Evolutionary conservation across 2,113 vertebrate species (phyloP).

Genomic region (Bombycilla garrulus): DNA sequence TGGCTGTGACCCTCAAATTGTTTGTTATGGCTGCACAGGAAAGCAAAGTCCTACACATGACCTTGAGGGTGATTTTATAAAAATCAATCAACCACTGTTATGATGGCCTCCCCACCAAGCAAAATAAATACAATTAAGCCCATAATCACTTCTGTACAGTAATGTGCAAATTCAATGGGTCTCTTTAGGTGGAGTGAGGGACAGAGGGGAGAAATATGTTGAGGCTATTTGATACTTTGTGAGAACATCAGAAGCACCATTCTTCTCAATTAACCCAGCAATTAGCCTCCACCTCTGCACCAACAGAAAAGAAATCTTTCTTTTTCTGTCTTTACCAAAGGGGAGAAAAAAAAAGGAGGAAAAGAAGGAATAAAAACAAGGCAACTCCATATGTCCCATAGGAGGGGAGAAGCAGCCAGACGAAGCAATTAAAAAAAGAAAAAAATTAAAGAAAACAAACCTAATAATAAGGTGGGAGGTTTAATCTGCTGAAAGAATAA

Average conservation of each 20-base stretch:
- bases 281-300: slow-evolving; percentile 61
- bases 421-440: not conserved
- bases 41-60: slow-evolving; percentile 71
- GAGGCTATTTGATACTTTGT: slow-evolving; percentile 67
- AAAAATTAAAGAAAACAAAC: not conserved
- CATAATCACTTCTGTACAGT: slow-evolving; percentile 69
- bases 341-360: not conserved
- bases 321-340: not conserved
- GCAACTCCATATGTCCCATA: not conserved
- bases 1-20: slow-evolving; percentile 69
- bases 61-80: slow-evolving; percentile 74
- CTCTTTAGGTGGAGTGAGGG: slow-evolving; percentile 51
- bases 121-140: slow-evolving; percentile 74
- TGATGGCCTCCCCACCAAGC: slow-evolving; percentile 70
- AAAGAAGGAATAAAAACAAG: not conserved
- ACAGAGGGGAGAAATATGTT: slow-evolving; percentile 60
- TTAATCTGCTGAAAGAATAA: not conserved
- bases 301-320: slow-evolving; percentile 32
- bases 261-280: slow-evolving; percentile 72
- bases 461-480: not conserved
- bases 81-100: slow-evolving; percentile 78
- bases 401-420: not conserved
- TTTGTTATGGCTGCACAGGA: slow-evolving; percentile 74
- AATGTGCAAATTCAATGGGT: slow-evolving; percentile 46
- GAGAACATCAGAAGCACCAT: slow-evolving; percentile 70